These are phyloP conservation scores for Saguinus midas DNA, from an alignment of 2,113 vertebrate genomes.

Conservation along the genomic window DNA sequence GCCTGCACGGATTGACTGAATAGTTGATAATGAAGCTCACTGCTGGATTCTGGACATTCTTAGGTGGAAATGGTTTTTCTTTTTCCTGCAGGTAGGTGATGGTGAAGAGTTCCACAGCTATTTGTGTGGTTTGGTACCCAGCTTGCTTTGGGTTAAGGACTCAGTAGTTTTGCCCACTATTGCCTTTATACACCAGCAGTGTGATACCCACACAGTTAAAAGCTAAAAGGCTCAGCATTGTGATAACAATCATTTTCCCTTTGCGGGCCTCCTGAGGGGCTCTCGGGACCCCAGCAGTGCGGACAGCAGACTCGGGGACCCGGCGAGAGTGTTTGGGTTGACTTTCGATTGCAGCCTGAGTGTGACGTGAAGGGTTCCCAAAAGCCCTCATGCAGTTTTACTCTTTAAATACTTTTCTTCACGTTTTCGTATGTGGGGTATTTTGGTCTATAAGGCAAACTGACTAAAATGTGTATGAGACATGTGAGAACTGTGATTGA, in stretches of 20 bases:
- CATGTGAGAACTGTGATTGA: fast-evolving
- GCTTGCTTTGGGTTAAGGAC: fast-evolving
- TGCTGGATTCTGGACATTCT: background rate
- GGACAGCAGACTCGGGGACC: background rate
- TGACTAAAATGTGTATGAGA: fast-evolving
- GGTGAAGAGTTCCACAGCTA: too few relatives aligned
- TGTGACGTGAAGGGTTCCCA: fast-evolving
- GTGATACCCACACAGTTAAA: too few relatives aligned
- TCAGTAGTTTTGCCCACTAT: fast-evolving
- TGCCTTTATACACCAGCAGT: too few relatives aligned
- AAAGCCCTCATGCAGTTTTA: fast-evolving
- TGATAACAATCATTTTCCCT: background rate
- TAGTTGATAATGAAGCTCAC: background rate
- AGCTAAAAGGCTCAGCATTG: too few relatives aligned
- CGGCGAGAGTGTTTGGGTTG: fast-evolving
- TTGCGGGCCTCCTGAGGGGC: background rate
- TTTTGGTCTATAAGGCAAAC: background rate
- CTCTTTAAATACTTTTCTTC: too few relatives aligned
- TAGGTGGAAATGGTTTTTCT: too few relatives aligned
- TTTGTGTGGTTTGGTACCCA: too few relatives aligned
- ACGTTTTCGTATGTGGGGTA: background rate
- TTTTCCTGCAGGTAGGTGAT: too few relatives aligned
- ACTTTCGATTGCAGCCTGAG: background rate
- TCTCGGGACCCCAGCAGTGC: background rate
- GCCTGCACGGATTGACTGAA: fast-evolving